phyloP scores from a whole-genome alignment of 1,140 invertebrate species.

The Cecropterus lyciades region DNA sequence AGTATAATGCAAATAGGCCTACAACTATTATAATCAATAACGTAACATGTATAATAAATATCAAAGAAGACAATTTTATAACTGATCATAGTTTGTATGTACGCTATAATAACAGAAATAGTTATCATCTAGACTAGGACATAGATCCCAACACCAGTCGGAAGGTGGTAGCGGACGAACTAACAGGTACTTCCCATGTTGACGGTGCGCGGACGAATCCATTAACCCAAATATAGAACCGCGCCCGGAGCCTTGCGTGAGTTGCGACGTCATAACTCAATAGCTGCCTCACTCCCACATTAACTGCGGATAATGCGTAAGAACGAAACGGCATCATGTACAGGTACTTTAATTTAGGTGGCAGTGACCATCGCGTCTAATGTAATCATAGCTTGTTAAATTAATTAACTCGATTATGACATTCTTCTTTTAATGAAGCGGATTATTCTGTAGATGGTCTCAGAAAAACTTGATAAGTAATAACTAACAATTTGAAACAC shows the following conservation, averaged over 20 bases:
- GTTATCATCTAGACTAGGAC: conserved; percentile 15
- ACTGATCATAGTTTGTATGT: too few species aligned
- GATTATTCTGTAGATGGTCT: background rate
- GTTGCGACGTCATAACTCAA: conserved; percentile 43
- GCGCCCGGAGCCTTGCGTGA: conserved; percentile 71
- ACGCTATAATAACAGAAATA: conserved; percentile 1
- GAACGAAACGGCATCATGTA: conserved; percentile 17
- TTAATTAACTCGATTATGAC: conserved; percentile 22
- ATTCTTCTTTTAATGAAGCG: conserved; percentile 1
- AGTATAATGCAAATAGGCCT: too few species aligned
- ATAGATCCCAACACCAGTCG: conserved; percentile 31
- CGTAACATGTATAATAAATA: too few species aligned
- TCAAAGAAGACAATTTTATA: too few species aligned
- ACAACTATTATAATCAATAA: too few species aligned
- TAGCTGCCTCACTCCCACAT: conserved; percentile 40
- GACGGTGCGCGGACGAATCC: conserved; percentile 75
- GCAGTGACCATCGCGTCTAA: conserved; percentile 39
- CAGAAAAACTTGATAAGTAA: too few species aligned
- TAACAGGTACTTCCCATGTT: conserved; percentile 79
- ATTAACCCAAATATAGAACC: conserved; percentile 83
- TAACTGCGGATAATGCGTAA: conserved; percentile 5
- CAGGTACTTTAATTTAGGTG: conserved; percentile 25
- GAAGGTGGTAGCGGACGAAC: conserved; percentile 62
- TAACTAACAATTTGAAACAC: too few species aligned
- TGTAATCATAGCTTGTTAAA: conserved; percentile 17